Evolutionary conservation across 2,797 vertebrate species (phyloP), one percentile per base, ranked within the genome.

Genomic region (Enteromius thamalakanensis): DNA sequence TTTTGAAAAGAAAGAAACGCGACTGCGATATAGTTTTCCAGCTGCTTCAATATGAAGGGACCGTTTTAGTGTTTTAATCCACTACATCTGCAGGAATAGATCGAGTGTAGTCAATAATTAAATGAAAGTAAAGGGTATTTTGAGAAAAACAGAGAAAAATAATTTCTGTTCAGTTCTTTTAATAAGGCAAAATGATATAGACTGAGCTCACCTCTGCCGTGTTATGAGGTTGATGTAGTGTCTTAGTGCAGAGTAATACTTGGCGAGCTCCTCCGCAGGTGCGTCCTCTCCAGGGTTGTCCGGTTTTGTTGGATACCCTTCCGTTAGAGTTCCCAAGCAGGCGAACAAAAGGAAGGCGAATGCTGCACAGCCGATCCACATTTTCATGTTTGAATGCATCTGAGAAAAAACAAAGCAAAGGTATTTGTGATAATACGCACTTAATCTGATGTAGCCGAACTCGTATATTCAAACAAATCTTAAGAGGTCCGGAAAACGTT

Each of bases 141-240:
- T 6, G 47, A 12, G 45, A 40, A 32, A 67, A 79, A 53, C n/a
- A 62, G 4, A 29, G 12, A 32, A 29, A 17, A 1, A 32, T 45
- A 3, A 11, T 11, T 40, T 40, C 40, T 40, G 40, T 40, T 40
- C 40, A 40, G 40, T 2, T 10, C 42, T 45, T 45, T 45, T 42
- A 2, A 42, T 11, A 10, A 42, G 40, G 40, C 10, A 45, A 40
- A 45, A 45, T 45, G 42, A 45, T 11, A 45, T 45, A 42, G 0
- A 37, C 37, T 11, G 19, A 37, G 49, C 94, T 90, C 92, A 99
- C 98, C 98, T 97, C 94, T 99, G 98, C 93, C 98, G 93, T 89
- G 97, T 99, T 93, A 99, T 98, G 87, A 99, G 97, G 91, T 99
- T 99, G 93, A 99, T 98, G 92, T 99, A 99, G 92, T 99, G 98